Evolutionary conservation across 92 coral and sea anemone species (phyloP).

Genomic region (Porites cylindrica): DNA sequence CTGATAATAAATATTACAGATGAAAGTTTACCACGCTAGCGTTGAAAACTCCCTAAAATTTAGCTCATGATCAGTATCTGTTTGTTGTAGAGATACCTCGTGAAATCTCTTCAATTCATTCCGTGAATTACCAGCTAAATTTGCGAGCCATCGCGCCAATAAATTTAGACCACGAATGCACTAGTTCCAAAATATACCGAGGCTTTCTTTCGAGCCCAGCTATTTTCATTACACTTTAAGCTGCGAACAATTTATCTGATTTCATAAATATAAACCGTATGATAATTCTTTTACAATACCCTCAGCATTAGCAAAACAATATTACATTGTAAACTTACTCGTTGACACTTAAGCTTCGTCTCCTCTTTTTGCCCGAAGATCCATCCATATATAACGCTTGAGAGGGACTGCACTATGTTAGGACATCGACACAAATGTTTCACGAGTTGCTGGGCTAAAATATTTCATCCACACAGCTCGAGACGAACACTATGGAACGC

Average conservation of each 20-base stretch:
- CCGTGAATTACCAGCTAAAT: too few species aligned
- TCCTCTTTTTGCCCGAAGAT: conserved; percentile 29
- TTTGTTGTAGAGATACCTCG: too few species aligned
- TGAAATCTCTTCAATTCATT: too few species aligned
- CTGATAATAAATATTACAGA: too few species aligned
- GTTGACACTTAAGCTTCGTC: not conserved
- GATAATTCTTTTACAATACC: not conserved
- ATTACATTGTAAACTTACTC: conserved; percentile 22
- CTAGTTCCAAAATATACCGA: too few species aligned
- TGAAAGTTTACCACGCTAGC: too few species aligned
- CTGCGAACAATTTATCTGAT: not conserved
- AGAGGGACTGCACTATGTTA: not conserved
- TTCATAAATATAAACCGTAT: not conserved
- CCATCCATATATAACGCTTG: conserved; percentile 9
- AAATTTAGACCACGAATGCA: too few species aligned
- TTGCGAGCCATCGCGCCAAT: too few species aligned
- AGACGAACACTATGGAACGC: not conserved
- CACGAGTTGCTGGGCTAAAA: not conserved
- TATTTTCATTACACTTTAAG: not conserved
- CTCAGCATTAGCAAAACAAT: not conserved
- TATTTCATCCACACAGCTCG: not conserved
- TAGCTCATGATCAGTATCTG: too few species aligned
- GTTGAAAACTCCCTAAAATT: too few species aligned
- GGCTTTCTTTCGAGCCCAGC: not conserved
- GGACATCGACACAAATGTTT: not conserved